Conservation (phyloP, 2,113 vertebrate species). For the Dipodomys stephensi region DNA sequence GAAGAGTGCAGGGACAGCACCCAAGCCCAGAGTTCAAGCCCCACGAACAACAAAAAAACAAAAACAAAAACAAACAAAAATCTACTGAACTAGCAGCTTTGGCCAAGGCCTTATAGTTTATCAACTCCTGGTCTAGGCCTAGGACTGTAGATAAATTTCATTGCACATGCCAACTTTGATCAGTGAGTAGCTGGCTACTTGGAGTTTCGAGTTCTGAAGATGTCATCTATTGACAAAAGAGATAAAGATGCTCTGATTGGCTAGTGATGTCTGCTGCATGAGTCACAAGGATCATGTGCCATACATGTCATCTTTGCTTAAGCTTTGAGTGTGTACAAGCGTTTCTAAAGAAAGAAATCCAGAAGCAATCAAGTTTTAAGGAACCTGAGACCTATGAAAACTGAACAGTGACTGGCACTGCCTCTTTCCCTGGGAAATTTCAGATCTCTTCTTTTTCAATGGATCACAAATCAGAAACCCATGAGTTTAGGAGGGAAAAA, state of each 20-base stretch:
- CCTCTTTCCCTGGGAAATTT: not conserved
- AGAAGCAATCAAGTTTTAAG: not conserved
- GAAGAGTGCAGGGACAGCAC: too few species aligned
- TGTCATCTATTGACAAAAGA: not conserved
- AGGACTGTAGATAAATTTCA: not conserved
- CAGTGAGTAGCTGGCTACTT: not conserved
- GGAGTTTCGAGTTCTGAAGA: not conserved
- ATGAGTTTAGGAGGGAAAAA: slow-evolving; percentile 62
- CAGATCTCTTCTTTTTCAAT: slow-evolving; percentile 14
- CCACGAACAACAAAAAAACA: too few species aligned
- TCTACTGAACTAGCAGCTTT: not conserved
- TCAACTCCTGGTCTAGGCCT: not conserved
- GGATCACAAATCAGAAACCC: not conserved
- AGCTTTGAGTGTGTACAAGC: not conserved
- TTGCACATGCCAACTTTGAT: not conserved
- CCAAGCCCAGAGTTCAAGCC: too few species aligned
- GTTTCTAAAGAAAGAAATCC: slow-evolving; percentile 11
- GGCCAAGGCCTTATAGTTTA: not conserved
- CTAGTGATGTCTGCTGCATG: not conserved
- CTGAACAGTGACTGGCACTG: not conserved
- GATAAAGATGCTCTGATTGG: not conserved
- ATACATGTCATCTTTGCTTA: not conserved
- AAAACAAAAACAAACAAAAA: not conserved
- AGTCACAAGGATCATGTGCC: not conserved
- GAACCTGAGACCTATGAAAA: not conserved